These are phyloP conservation scores for Elanus axillaris DNA, from an alignment of 2,113 vertebrate genomes.

Conservation along the genomic window DNA sequence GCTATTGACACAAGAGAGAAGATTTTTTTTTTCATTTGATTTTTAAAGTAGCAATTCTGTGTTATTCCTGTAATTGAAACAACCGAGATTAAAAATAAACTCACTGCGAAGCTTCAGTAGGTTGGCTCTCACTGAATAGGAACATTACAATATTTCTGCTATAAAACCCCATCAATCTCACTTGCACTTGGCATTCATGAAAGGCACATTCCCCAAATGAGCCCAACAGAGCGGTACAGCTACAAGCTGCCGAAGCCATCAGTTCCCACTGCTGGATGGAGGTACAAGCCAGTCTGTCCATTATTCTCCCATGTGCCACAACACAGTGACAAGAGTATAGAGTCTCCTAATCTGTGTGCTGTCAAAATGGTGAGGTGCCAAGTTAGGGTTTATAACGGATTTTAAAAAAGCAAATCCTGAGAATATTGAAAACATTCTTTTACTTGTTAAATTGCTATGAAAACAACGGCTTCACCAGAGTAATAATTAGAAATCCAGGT, in stretches of 20 bases:
- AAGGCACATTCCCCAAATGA: background rate
- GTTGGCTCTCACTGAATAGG: slow-evolving; percentile 1
- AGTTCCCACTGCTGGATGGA: background rate
- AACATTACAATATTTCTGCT: slow-evolving; percentile 11
- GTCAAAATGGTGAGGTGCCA: background rate
- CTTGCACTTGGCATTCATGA: background rate
- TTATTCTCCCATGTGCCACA: background rate
- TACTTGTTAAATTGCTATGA: background rate
- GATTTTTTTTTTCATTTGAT: background rate
- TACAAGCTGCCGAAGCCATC: background rate
- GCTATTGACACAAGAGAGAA: background rate
- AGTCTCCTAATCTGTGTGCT: background rate
- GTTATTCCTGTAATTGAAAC: background rate
- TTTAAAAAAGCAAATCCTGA: background rate
- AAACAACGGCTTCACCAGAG: background rate
- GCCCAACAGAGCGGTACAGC: background rate
- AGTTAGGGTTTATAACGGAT: background rate
- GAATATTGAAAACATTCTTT: background rate
- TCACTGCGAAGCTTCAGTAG: accelerated
- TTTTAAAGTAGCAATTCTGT: background rate
- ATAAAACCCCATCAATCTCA: slow-evolving; percentile 26
- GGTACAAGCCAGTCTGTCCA: background rate
- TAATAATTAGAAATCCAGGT: background rate
- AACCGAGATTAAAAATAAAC: slow-evolving; percentile 18
- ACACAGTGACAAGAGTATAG: background rate